phyloP scores from a whole-genome alignment of 2,797 vertebrate genomes.

The Sebastes iracundus region DNA sequence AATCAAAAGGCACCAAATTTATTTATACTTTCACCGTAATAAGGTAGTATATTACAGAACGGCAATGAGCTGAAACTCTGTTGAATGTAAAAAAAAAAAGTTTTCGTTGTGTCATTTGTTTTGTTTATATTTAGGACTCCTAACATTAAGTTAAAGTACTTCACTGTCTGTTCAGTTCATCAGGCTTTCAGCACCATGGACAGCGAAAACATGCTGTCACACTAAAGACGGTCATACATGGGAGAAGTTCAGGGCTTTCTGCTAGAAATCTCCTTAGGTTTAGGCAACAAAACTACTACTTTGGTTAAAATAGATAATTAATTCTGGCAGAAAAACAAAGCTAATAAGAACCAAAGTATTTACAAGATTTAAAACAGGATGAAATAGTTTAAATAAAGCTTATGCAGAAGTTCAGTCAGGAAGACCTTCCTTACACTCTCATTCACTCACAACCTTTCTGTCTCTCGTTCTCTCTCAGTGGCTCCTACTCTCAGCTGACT shows the following conservation, averaged over 20 bases:
- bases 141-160: too few species aligned
- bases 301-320: not conserved
- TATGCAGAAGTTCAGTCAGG: too few species aligned
- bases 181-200: constrained; percentile 31
- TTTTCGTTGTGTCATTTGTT: not conserved
- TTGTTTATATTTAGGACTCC: not conserved
- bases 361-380: not conserved
- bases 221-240: not conserved
- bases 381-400: not conserved
- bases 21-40: not conserved
- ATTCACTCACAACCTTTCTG: too few species aligned
- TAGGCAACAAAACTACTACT: not conserved
- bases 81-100: too few species aligned
- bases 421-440: too few species aligned
- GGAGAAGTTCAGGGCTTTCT: too few species aligned
- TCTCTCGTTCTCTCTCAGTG: too few species aligned
- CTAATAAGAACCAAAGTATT: not conserved
- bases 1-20: not conserved
- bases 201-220: not conserved
- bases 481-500: too few species aligned
- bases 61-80: too few species aligned
- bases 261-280: not conserved
- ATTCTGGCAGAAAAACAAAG: not conserved
- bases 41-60: not conserved
- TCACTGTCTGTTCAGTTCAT: not conserved